These are phyloP conservation scores for Seriola quinqueradiata DNA, from an alignment of 2,113 vertebrate species.

Conservation along the genomic window DNA sequence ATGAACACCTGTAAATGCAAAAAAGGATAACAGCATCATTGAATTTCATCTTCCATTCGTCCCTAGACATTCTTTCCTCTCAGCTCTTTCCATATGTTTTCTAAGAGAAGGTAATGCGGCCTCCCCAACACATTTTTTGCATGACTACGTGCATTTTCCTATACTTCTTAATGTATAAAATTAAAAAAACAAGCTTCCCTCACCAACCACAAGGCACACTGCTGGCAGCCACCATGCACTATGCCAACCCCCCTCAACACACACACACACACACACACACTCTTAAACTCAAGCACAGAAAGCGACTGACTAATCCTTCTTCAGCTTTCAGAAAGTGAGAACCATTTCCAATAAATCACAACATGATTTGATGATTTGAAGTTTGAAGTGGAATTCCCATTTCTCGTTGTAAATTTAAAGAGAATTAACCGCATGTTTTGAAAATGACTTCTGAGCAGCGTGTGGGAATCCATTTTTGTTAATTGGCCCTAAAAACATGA, in stretches of 20 bases:
- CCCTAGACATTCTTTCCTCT: no score
- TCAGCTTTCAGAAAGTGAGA: slow-evolving; percentile 42
- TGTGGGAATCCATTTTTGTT: neutral
- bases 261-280: no score
- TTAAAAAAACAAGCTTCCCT: neutral
- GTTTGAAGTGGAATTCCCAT: slow-evolving; percentile 21
- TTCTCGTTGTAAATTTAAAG: neutral
- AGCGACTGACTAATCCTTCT: slow-evolving; percentile 49
- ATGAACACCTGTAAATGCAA: neutral
- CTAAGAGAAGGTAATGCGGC: neutral
- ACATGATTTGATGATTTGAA: slow-evolving; percentile 5
- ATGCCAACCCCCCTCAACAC: neutral
- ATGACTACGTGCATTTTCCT: slow-evolving; percentile 8
- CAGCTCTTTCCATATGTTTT: neutral
- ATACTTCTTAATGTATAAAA: neutral
- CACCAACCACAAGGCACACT: slow-evolving; percentile 49
- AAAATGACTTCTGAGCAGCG: neutral
- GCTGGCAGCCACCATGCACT: slow-evolving; percentile 17
- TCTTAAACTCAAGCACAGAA: neutral
- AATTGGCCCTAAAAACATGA: neutral
- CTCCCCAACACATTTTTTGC: neutral
- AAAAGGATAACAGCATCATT: no score
- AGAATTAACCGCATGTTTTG: neutral
- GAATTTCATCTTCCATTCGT: neutral
- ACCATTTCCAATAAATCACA: slow-evolving; percentile 74